Evolutionary conservation across 2,888 invertebrate species (phyloP).

Genomic region (Acanthococcus lagerstroemiae): DNA sequence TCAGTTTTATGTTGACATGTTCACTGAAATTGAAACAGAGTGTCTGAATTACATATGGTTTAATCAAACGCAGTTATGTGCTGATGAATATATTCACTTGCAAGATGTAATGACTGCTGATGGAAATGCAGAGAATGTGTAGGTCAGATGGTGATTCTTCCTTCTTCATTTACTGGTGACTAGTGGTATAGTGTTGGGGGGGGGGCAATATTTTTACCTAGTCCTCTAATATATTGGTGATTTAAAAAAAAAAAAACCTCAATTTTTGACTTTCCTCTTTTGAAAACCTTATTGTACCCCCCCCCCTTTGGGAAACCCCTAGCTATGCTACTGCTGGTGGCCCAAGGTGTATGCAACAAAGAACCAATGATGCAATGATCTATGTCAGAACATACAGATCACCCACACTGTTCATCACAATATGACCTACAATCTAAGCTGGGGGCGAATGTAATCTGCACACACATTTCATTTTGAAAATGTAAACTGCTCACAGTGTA

Average conservation of each 20-base stretch:
- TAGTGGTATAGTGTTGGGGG: too few relatives aligned
- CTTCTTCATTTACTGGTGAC: too few relatives aligned
- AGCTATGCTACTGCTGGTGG: conserved; percentile 38
- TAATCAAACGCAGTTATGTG: conserved; percentile 39
- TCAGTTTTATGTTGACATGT: conserved; percentile 41
- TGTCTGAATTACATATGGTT: conserved; percentile 38
- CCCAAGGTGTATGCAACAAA: conserved; percentile 39
- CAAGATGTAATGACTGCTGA: conserved; percentile 38
- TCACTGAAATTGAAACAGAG: conserved; percentile 41
- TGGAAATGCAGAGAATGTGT: conserved; percentile 35
- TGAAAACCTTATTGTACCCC: too few relatives aligned
- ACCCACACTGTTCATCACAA: conserved; percentile 38
- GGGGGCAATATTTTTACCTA: too few relatives aligned
- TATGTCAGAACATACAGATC: conserved; percentile 38
- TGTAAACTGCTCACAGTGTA: too few relatives aligned
- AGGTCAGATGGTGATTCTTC: conserved; percentile 37
- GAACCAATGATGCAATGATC: conserved; percentile 40
- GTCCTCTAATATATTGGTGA: too few relatives aligned
- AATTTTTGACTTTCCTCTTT: too few relatives aligned
- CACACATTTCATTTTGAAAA: too few relatives aligned
- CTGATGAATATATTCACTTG: conserved; percentile 39
- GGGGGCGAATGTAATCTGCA: too few relatives aligned
- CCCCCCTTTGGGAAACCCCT: too few relatives aligned
- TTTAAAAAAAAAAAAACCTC: too few relatives aligned
- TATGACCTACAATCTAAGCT: too few relatives aligned